Evolutionary conservation across 2,797 vertebrate species (phyloP).

Genomic region (Lacerta viridis): DNA sequence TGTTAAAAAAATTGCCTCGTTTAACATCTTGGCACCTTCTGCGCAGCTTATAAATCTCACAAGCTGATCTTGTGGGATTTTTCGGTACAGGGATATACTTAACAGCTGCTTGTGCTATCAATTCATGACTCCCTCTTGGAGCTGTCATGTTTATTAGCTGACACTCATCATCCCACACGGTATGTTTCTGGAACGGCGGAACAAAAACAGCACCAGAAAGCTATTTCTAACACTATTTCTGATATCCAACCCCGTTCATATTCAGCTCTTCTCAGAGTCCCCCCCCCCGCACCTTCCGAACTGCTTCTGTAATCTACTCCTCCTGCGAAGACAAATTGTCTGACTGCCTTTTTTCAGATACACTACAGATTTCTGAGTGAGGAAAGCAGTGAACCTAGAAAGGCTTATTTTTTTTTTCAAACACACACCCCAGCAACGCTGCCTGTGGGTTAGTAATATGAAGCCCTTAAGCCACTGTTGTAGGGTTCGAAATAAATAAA

Average conservation of each 20-base stretch:
- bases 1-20: slow-evolving; percentile 53
- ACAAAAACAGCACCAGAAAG: slow-evolving; percentile 58
- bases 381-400: slow-evolving; percentile 47
- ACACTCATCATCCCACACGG: slow-evolving; percentile 50
- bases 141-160: slow-evolving; percentile 59
- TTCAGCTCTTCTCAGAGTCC: slow-evolving; percentile 48
- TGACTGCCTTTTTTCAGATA: slow-evolving; percentile 66
- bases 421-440: slow-evolving; percentile 27
- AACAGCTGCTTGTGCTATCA: slow-evolving; percentile 48
- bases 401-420: not conserved
- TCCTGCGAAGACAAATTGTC: slow-evolving; percentile 63
- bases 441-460: slow-evolving; percentile 40
- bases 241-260: slow-evolving; percentile 37
- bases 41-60: slow-evolving; percentile 45
- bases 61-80: slow-evolving; percentile 56
- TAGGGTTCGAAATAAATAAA: not conserved
- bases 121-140: slow-evolving; percentile 62
- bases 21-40: slow-evolving; percentile 47
- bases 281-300: slow-evolving; percentile 51
- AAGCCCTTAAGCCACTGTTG: slow-evolving; percentile 47
- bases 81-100: slow-evolving; percentile 42
- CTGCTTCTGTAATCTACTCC: slow-evolving; percentile 55
- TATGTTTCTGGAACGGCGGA: slow-evolving; percentile 55
- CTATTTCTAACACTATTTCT: slow-evolving; percentile 59
- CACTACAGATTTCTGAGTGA: slow-evolving; percentile 51